A percentile compares a stretch with the other conserved stretches of the same genome.
These are phyloP conservation scores for Leptatherina wallacei DNA, from an alignment of 2,797 vertebrate genomes.

Conservation along the genomic window DNA sequence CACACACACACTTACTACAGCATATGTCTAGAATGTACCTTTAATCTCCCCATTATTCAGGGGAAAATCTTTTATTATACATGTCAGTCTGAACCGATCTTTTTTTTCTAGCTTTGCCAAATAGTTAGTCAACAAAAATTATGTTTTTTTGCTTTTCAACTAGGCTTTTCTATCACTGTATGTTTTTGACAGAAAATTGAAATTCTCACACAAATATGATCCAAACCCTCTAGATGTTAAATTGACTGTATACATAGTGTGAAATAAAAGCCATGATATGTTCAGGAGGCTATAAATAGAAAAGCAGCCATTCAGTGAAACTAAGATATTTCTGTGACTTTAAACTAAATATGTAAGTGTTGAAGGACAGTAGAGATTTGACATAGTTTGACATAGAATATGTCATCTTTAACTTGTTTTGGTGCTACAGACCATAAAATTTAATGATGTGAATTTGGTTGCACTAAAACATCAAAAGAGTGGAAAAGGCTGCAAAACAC, in stretches of 20 bases:
- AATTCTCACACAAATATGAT: too few relatives aligned
- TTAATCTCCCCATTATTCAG: not conserved
- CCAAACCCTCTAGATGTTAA: too few relatives aligned
- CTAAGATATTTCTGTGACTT: not conserved
- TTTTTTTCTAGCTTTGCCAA: not conserved
- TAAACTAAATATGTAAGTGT: not conserved
- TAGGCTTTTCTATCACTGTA: not conserved
- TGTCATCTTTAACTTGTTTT: too few relatives aligned
- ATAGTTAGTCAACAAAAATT: not conserved
- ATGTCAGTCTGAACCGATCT: too few relatives aligned
- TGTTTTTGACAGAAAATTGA: not conserved
- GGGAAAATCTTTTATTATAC: too few relatives aligned
- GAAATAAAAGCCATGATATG: not conserved
- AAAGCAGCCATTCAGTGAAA: too few relatives aligned
- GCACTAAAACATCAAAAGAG: not conserved
- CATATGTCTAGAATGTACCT: not conserved
- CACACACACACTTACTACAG: not conserved
- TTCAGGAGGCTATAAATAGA: too few relatives aligned
- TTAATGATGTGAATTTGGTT: not conserved
- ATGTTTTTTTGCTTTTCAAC: not conserved
- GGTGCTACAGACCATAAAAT: not conserved
- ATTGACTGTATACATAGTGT: not conserved
- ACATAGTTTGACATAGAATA: too few relatives aligned
- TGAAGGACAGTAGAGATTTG: not conserved
- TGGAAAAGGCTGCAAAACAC: not conserved